Evolutionary conservation across 1,140 invertebrate species (phyloP), one percentile per base, ranked within the genome.

Genomic region (Tetragnatha versicolor): DNA sequence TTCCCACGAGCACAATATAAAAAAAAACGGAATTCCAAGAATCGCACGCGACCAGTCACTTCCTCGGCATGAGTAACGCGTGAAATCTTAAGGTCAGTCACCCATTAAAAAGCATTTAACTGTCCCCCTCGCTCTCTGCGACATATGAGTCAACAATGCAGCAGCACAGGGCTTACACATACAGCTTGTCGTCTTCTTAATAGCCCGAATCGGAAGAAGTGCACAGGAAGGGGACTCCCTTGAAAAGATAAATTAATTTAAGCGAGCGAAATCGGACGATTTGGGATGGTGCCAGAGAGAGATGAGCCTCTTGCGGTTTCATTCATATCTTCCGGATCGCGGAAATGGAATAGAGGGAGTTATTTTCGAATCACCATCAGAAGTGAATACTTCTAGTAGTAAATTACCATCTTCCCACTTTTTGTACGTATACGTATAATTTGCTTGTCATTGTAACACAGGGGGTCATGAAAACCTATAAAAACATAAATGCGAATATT

Each of bases 111-210:
- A 49, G 49, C 25, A 29, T 25, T 68, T 47, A 68, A 58, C 39
- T 27, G 42, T 53, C 20, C 20, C 20, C n/a, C 31, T 31, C 55
- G 29, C 55, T 33, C 27, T 3, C 3, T 22, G 33, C 63, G 3
- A 27, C 63, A 68, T 39, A 68, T 68, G 63, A 68, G 63, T 68
- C 63, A 68, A 68, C 63, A 68, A 29, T n/a, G n/a, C n/a, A n/a
- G n/a, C n/a, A 29, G n/a, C 17, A 14, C 55, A 58, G 55, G 35
- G 55, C 29, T 58, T 33, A 27, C 55, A 27, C 4, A 7, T 17
- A 27, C 29, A 33, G 31, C 22, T 33, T 33, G 14, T 58, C 29
- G n/a, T 25, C 22, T 55, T 9, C 12, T 22, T 29, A 55, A 55
- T 55, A 22, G 27, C 51, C 14, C 51, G n/a, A 20, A 20, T 31